Evolutionary conservation across 2,113 vertebrate genomes (phyloP), one percentile per base, ranked within the genome.

Genomic region (Ginglymostoma cirratum): DNA sequence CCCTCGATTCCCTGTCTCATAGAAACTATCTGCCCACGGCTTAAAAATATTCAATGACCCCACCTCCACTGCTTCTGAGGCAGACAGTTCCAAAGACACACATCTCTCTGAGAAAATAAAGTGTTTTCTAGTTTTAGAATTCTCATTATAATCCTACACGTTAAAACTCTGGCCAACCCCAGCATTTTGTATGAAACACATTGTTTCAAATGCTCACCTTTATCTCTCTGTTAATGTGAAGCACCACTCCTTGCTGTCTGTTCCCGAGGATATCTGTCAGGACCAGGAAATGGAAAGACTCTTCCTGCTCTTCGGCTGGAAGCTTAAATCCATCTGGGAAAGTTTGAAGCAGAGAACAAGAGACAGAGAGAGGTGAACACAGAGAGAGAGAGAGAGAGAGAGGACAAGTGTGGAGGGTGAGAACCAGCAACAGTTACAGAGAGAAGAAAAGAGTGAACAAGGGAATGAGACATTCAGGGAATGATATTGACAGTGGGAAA

Each of bases 211-310:
- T 23, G 19, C 92, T 94, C n/a, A 94, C 92, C 92, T 38, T 67
- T 14, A 94, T 45, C 65, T 94, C 92, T 45, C 92, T 69, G 66
- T 70, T 2, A 42, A 94, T 27, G 7, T 69, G 92, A 3, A 96
- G 85, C 4, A 96, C 96, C 65, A 96, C 96, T 19, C 96, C 85
- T 10, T 96, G 87, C n/a, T 86, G 83, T 65, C 96, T 61, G n/a
- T 96, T 94, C 45, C 96, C 96, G 10, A 69, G 69, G 61, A 96
- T 55, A 76, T 96, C 96, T 1, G 96, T 96, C n/a, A 96, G 89
- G 0, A 96, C 96, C 61, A 96, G 96, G 96, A 76, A 90, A 38
- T 96, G 96, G 38, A 96, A 96, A 23, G 86, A 94, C 19, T 69
- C 96, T 0, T 70, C 87, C 87, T 67, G 55, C 4, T 30, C 61